Evolutionary conservation across 1,140 invertebrate species (phyloP).

Genomic region (Pseudomyrmex gracilis): DNA sequence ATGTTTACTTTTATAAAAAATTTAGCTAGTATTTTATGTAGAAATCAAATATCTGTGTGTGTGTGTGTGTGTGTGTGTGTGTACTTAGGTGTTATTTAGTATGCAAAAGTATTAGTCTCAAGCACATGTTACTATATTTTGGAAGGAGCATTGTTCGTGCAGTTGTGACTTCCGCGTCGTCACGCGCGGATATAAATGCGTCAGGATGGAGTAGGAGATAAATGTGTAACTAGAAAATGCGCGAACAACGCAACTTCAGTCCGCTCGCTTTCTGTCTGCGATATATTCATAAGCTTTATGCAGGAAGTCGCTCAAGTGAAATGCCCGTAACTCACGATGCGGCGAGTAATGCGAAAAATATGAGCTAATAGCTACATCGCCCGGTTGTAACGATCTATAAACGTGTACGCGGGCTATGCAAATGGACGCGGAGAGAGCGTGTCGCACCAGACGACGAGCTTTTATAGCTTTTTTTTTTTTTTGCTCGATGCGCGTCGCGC

Average conservation of each 20-base stretch:
- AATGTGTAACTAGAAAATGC: conserved; percentile 9
- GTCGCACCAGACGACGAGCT: conserved; percentile 53
- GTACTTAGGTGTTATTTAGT: too few relatives aligned
- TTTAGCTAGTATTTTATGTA: too few relatives aligned
- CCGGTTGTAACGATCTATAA: conserved; percentile 58
- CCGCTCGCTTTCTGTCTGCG: not conserved
- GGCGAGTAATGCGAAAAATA: conserved; percentile 38
- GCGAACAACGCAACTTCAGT: conserved; percentile 5
- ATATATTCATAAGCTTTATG: conserved; percentile 43
- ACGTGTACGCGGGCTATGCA: conserved; percentile 48
- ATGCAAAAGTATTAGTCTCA: too few relatives aligned
- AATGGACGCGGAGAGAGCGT: conserved; percentile 50
- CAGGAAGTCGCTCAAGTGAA: conserved; percentile 42
- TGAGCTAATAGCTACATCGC: conserved; percentile 30
- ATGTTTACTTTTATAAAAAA: too few relatives aligned
- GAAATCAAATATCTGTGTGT: too few relatives aligned
- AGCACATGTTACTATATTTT: too few relatives aligned
- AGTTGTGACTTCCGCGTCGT: not conserved
- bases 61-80: too few relatives aligned
- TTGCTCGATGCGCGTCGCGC: conserved; percentile 35
- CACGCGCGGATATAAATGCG: not conserved
- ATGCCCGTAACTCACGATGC: conserved; percentile 11
- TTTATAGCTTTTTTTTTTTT: conserved; percentile 16
- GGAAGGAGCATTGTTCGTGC: too few relatives aligned
- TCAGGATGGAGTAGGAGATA: not conserved